A percentile compares a stretch with the other conserved stretches of the same genome.
These are phyloP conservation scores for Ancistrus triradiatus DNA, from an alignment of 2,113 vertebrate genomes.

Conservation along the genomic window DNA sequence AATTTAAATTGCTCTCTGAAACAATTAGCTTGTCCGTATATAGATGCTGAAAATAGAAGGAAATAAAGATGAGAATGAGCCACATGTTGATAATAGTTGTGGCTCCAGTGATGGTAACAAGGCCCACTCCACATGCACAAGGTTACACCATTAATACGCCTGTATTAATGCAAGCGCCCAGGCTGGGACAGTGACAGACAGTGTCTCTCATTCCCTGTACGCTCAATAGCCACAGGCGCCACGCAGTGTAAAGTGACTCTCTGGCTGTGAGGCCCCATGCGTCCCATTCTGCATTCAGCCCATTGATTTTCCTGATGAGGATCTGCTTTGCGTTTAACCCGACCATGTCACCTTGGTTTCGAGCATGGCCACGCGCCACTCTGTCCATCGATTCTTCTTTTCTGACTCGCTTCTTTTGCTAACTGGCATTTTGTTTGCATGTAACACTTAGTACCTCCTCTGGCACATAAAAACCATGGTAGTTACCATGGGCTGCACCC, in stretches of 20 bases:
- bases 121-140: constrained; percentile 12
- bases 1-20: constrained; percentile 20
- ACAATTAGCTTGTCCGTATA: constrained; percentile 2
- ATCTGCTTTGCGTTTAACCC: constrained; percentile 94
- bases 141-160: constrained; percentile 26
- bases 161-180: constrained; percentile 29
- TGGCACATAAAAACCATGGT: too few species aligned
- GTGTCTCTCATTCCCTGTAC: constrained; percentile 52
- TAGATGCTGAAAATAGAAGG: constrained; percentile 20
- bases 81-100: neutral
- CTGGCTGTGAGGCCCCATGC: constrained; percentile 66
- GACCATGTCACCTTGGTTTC: constrained; percentile 86
- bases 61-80: neutral
- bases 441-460: too few species aligned
- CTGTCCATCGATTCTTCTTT: constrained; percentile 87
- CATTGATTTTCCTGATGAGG: constrained; percentile 96
- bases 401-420: constrained; percentile 43
- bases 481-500: too few species aligned
- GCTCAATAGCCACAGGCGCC: constrained; percentile 83
- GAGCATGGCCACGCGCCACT: constrained; percentile 85
- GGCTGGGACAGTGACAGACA: constrained; percentile 33
- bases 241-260: constrained; percentile 81
- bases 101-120: neutral
- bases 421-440: constrained; percentile 37
- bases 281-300: constrained; percentile 79